phyloP scores from a whole-genome alignment of 2,113 vertebrate genomes.

The Ctenomys sociabilis region DNA sequence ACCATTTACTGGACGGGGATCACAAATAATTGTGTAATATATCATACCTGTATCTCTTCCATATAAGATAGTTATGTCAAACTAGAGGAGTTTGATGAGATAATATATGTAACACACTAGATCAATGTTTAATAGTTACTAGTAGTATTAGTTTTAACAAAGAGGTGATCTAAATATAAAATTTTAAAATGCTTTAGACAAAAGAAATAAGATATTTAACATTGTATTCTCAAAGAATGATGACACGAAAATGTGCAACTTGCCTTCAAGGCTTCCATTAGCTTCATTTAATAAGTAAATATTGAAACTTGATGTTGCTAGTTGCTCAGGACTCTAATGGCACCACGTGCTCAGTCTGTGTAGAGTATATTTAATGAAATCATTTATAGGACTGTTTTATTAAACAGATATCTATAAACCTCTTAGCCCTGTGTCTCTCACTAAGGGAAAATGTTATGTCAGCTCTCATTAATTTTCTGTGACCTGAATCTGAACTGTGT shows the following conservation, averaged over 20 bases:
- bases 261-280: neutral
- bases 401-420: neutral
- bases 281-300: neutral
- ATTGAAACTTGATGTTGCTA: neutral
- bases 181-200: neutral
- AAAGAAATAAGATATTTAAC: neutral
- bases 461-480: neutral
- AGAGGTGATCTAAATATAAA: neutral
- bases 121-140: neutral
- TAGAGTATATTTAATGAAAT: neutral
- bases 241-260: neutral
- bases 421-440: neutral
- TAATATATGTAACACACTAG: rapidly evolving
- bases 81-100: neutral
- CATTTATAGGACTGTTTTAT: neutral
- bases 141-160: neutral
- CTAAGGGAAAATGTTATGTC: rapidly evolving
- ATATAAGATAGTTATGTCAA: neutral
- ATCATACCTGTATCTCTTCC: neutral
- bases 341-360: rapidly evolving
- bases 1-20: neutral
- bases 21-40: neutral
- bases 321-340: neutral
- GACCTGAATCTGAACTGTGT: neutral
- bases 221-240: neutral